These are phyloP conservation scores for Sphyrna mokarran DNA, from an alignment of 2,113 vertebrate genomes.

Conservation along the genomic window DNA sequence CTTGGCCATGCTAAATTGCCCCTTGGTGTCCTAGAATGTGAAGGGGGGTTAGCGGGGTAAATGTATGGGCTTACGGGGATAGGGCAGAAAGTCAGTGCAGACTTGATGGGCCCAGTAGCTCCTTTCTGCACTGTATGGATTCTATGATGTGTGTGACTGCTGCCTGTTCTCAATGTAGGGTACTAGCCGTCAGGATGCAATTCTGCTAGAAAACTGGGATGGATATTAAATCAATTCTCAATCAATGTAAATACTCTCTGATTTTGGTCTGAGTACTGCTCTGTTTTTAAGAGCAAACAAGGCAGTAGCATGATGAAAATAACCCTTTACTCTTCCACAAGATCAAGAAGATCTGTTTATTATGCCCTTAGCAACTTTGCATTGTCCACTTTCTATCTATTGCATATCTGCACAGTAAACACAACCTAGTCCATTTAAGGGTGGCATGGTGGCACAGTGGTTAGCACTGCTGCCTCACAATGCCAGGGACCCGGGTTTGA, in stretches of 20 bases:
- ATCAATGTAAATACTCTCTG: neutral
- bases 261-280: neutral
- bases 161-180: neutral
- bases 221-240: neutral
- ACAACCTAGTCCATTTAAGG: neutral
- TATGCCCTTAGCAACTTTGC: neutral
- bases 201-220: neutral
- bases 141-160: neutral
- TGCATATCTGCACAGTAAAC: neutral
- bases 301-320: neutral
- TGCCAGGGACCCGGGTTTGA: no score
- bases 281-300: neutral
- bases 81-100: no score
- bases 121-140: no score
- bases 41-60: no score
- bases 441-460: no score
- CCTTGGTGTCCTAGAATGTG: no score
- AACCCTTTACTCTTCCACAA: neutral
- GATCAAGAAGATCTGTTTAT: neutral
- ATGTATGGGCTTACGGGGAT: no score
- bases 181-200: neutral
- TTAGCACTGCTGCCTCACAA: no score
- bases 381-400: neutral
- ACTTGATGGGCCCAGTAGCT: no score
- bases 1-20: no score